Percentiles rank a stretch among this genome's conserved stretches.
Conservation (phyloP, 2,113 vertebrate genomes). For the Lepus europaeus region DNA sequence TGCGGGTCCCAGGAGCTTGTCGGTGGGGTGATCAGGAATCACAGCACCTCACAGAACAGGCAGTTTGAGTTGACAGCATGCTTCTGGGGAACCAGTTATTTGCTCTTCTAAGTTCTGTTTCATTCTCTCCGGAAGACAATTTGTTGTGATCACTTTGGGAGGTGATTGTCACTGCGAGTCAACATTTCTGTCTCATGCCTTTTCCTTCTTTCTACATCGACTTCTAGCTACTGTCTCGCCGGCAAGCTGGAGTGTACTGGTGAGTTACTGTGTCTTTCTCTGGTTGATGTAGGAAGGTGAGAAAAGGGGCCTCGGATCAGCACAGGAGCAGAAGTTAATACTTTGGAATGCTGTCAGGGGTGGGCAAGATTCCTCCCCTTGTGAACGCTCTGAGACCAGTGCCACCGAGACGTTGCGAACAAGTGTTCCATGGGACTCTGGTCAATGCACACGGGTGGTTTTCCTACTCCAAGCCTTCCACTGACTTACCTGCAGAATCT, state of each 20-base stretch:
- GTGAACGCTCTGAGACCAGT: not conserved
- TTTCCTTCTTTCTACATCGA: not conserved
- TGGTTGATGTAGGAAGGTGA: not conserved
- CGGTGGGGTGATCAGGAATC: not conserved
- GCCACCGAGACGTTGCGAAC: not conserved
- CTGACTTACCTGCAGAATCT: not conserved
- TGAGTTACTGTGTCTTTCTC: conserved; percentile 60
- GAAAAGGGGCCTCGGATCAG: too few species aligned
- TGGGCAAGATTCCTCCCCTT: not conserved
- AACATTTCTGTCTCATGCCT: conserved; percentile 9
- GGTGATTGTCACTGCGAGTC: not conserved
- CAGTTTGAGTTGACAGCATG: not conserved
- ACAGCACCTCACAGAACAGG: not conserved
- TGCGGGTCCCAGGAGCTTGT: not conserved
- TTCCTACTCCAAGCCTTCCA: not conserved
- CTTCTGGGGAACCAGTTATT: not conserved
- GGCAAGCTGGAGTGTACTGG: conserved; percentile 78
- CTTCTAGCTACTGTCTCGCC: conserved; percentile 78
- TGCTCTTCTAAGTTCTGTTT: not conserved
- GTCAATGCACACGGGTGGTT: not conserved
- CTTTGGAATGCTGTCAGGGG: not conserved
- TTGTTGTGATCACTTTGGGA: not conserved
- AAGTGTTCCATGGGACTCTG: not conserved
- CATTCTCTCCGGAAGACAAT: not conserved
- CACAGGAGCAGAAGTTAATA: not conserved